Percentiles rank a stretch among this genome's conserved stretches.
Evolutionary conservation across 2,888 invertebrate genomes (phyloP).

Genomic region (Aradus depressus): DNA sequence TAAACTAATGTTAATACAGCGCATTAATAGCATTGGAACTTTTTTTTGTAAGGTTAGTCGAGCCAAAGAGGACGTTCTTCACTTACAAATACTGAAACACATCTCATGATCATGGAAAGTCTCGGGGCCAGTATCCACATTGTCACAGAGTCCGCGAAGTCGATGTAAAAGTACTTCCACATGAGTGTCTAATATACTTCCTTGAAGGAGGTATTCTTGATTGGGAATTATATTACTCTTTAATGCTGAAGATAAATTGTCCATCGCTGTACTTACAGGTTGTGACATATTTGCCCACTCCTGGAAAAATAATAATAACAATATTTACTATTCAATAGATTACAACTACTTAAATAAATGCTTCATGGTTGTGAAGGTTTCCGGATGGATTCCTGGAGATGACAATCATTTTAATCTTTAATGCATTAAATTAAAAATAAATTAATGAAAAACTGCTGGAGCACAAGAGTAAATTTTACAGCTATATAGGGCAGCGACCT

Average conservation of each 20-base stretch:
- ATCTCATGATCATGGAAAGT: slow-evolving; percentile 90
- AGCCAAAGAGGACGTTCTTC: slow-evolving; percentile 9
- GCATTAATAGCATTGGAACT: neutral
- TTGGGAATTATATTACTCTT: slow-evolving; percentile 81
- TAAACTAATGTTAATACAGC: neutral
- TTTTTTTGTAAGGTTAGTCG: neutral
- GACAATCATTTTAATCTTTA: neutral
- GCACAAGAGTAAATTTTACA: neutral
- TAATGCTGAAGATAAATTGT: slow-evolving; percentile 64
- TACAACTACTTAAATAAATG: neutral
- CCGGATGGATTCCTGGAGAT: neutral
- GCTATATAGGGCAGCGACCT: neutral
- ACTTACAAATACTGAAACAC: slow-evolving; percentile 62
- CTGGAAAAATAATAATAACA: slow-evolving; percentile 11
- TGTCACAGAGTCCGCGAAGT: slow-evolving; percentile 83
- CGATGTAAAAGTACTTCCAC: slow-evolving; percentile 84
- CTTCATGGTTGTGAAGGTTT: neutral
- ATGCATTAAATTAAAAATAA: too few species aligned
- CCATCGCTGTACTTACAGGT: slow-evolving; percentile 44
- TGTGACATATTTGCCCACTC: slow-evolving; percentile 29
- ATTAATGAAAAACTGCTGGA: too few species aligned
- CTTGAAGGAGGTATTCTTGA: slow-evolving; percentile 87
- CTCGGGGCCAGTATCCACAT: slow-evolving; percentile 81
- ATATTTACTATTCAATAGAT: neutral
- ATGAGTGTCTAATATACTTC: slow-evolving; percentile 82